Conservation (phyloP, 2,113 vertebrate genomes). For the Amphilophus citrinellus region DNA sequence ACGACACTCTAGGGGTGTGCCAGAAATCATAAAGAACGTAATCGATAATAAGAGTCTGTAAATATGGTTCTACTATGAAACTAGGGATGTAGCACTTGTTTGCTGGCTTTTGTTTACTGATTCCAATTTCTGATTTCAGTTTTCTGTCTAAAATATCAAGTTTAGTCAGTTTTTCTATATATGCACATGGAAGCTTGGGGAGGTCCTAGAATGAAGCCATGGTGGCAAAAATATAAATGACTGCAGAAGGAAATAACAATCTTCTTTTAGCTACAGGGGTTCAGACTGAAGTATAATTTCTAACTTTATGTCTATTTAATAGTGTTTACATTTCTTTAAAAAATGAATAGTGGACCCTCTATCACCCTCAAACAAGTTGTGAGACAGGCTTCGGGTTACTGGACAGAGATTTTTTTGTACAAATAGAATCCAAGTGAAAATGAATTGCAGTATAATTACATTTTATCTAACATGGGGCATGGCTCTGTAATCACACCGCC, state of each 20-base stretch:
- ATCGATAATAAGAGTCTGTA: neutral
- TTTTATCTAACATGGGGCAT: neutral
- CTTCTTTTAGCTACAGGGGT: neutral
- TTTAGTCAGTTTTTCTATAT: neutral
- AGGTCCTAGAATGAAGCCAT: neutral
- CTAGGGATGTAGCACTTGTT: neutral
- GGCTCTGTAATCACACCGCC: neutral
- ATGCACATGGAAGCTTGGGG: neutral
- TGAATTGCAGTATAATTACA: neutral
- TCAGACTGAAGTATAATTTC: neutral
- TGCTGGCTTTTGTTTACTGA: neutral
- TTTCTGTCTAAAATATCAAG: neutral
- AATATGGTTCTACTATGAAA: neutral
- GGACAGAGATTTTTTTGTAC: neutral
- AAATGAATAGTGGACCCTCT: neutral
- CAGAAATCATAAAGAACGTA: neutral
- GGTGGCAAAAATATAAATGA: neutral
- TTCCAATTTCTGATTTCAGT: neutral
- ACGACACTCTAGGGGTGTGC: neutral
- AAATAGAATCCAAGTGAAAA: neutral
- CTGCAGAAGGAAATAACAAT: neutral
- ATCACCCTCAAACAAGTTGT: neutral
- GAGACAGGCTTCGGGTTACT: neutral
- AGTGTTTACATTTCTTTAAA: neutral
- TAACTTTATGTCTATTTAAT: neutral